phyloP scores from a whole-genome alignment of 2,888 invertebrate genomes.

The Parnassius smintheus region DNA sequence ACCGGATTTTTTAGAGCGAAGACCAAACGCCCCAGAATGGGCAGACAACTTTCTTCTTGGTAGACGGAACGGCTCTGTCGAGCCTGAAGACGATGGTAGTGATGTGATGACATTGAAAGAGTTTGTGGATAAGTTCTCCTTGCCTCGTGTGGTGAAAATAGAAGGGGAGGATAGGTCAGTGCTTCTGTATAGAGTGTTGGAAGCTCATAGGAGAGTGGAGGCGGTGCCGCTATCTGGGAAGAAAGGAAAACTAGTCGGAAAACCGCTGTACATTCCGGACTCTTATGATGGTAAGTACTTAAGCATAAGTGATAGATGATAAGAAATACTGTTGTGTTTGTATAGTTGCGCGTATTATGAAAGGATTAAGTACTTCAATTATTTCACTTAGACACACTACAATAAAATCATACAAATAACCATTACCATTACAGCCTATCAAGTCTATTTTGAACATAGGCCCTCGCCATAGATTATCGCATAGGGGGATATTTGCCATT shows the following conservation, averaged over 20 bases:
- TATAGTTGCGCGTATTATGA: too few relatives aligned
- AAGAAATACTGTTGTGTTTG: too few relatives aligned
- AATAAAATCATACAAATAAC: too few relatives aligned
- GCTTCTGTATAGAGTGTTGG: conserved; percentile 82
- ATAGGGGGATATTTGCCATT: too few relatives aligned
- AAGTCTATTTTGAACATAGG: too few relatives aligned
- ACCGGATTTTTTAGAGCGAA: conserved; percentile 67
- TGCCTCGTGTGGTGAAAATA: conserved; percentile 82
- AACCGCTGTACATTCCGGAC: conserved; percentile 83
- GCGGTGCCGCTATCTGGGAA: conserved; percentile 80
- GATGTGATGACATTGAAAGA: conserved; percentile 78
- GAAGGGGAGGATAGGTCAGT: conserved; percentile 81
- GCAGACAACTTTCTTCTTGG: conserved; percentile 71
- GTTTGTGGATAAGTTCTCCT: conserved; percentile 82
- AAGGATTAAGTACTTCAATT: too few relatives aligned
- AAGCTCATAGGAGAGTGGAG: conserved; percentile 83
- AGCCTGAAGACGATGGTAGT: conserved; percentile 71
- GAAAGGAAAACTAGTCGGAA: conserved; percentile 80
- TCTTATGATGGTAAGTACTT: conserved; percentile 83
- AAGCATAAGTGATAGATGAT: too few relatives aligned
- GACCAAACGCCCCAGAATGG: conserved; percentile 68
- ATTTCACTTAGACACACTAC: too few relatives aligned
- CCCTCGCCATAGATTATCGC: too few relatives aligned
- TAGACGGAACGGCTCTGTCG: conserved; percentile 65
- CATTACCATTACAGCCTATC: too few relatives aligned